Percentiles rank a stretch among this genome's conserved stretches.
These are phyloP conservation scores for Florisuga fusca DNA, from an alignment of 2,797 vertebrate genomes.

Conservation along the genomic window DNA sequence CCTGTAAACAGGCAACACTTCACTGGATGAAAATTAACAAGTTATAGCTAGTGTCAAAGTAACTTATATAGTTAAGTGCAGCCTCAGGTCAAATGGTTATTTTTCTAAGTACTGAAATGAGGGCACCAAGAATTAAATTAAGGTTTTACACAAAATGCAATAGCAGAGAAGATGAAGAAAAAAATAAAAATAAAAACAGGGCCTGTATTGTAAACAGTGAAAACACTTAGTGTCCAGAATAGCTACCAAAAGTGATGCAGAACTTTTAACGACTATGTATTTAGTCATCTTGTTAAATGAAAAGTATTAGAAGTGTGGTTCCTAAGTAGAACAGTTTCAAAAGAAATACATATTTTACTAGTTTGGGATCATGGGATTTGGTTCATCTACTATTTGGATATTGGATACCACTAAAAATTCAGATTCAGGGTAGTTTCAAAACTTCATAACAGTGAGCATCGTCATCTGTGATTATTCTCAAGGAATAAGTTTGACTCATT, in stretches of 20 bases:
- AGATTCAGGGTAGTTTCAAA: not conserved
- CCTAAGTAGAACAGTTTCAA: not conserved
- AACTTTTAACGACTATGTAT: not conserved
- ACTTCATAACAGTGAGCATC: not conserved
- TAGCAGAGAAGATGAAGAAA: not conserved
- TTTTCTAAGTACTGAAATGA: not conserved
- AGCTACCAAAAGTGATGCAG: not conserved
- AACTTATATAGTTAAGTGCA: not conserved
- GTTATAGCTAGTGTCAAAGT: not conserved
- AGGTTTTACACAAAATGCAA: not conserved
- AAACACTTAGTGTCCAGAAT: not conserved
- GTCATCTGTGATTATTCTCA: not conserved
- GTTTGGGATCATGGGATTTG: not conserved
- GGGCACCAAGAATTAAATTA: not conserved
- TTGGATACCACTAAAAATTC: not conserved
- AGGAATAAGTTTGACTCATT: not conserved
- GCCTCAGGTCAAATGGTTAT: not conserved
- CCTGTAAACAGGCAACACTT: slow-evolving; percentile 4
- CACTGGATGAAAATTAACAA: slow-evolving; percentile 19
- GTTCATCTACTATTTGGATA: not conserved
- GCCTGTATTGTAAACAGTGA: not conserved
- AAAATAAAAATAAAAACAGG: not conserved
- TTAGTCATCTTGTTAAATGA: not conserved
- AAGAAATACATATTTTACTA: not conserved
- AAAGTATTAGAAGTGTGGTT: not conserved